phyloP scores from a whole-genome alignment of 2,888 invertebrate genomes.

The Trilocha varians region DNA sequence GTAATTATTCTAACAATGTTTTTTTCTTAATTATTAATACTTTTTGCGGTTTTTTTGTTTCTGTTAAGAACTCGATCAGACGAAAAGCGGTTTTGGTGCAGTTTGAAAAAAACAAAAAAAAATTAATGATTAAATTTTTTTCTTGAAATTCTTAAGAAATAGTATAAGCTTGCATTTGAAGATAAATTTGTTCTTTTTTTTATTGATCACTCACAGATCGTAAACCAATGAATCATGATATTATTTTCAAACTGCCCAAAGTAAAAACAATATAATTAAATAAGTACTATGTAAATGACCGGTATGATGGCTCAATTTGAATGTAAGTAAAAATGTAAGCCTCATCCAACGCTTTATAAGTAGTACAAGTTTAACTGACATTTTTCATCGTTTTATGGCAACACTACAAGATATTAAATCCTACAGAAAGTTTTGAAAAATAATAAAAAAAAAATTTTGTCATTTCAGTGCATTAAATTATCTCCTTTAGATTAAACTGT shows the following conservation, averaged over 20 bases:
- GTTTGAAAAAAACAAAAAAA: too few species aligned
- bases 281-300: constrained; percentile 27
- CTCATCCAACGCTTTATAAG: constrained; percentile 27
- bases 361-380: constrained; percentile 22
- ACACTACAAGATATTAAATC: background rate
- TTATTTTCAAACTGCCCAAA: constrained; percentile 32
- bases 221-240: too few species aligned
- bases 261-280: constrained; percentile 27
- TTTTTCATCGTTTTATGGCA: constrained; percentile 20
- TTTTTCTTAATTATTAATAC: too few species aligned
- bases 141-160: background rate
- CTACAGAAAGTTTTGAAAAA: background rate
- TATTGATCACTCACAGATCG: too few species aligned
- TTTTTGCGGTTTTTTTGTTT: too few species aligned
- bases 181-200: constrained; percentile 17
- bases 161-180: background rate
- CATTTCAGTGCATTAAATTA: background rate
- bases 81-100: too few species aligned
- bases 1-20: too few species aligned
- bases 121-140: background rate
- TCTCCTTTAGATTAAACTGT: background rate
- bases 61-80: too few species aligned
- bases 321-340: constrained; percentile 32
- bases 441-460: background rate
- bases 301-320: constrained; percentile 40